Conservation (phyloP, 1,140 invertebrate genomes). For the Sminthurides bifidus region DNA sequence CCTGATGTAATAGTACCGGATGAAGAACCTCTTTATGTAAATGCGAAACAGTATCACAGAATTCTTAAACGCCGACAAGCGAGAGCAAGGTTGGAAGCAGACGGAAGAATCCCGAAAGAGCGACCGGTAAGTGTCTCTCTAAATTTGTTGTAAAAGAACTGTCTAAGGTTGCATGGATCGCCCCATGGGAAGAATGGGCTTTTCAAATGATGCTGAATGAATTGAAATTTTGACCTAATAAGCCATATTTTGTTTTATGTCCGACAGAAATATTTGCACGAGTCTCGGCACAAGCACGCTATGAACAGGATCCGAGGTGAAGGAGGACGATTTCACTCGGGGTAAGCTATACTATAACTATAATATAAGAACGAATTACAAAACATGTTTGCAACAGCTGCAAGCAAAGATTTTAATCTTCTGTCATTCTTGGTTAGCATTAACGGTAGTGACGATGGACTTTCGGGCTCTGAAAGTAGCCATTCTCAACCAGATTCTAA, state of each 20-base stretch:
- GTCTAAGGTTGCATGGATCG: no score
- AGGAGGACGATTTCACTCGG: slow-evolving; percentile 88
- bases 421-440: no score
- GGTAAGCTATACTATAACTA: slow-evolving; percentile 33
- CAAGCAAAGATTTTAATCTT: no score
- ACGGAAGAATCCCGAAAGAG: slow-evolving; percentile 92
- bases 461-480: no score
- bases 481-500: no score
- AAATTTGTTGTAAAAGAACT: no score
- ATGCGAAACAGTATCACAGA: slow-evolving; percentile 94
- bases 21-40: slow-evolving; percentile 93
- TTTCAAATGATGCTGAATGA: no score
- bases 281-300: slow-evolving; percentile 92
- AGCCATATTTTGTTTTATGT: not conserved
- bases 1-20: slow-evolving; percentile 56
- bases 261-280: slow-evolving; percentile 93
- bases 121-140: slow-evolving; percentile 53
- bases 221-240: no score
- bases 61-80: slow-evolving; percentile 83
- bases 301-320: slow-evolving; percentile 94
- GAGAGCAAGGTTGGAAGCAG: slow-evolving; percentile 76
- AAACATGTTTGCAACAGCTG: not conserved
- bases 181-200: no score
- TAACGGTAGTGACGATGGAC: no score
- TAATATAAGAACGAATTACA: not conserved